A percentile compares a stretch with the other conserved stretches of the same genome.
Evolutionary conservation across 2,888 invertebrate genomes (phyloP).

Genomic region (Achlya flavicornis): DNA sequence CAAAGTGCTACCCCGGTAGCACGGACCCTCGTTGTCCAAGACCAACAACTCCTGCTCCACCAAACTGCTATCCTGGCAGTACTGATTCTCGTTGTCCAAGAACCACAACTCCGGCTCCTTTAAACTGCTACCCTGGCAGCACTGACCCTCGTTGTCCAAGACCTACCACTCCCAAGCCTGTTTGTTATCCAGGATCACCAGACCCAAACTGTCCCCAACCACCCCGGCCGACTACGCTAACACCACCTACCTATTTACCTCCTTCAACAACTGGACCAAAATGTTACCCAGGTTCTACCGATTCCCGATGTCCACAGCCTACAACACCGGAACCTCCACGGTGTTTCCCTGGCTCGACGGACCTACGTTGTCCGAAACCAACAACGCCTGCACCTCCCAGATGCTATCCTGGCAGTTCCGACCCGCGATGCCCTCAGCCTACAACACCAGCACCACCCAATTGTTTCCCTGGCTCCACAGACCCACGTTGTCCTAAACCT

Average conservation of each 20-base stretch:
- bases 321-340: conserved; percentile 38
- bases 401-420: conserved; percentile 37
- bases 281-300: conserved; percentile 36
- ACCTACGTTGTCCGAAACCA: conserved; percentile 44
- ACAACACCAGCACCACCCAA: conserved; percentile 38
- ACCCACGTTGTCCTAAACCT: conserved; percentile 40
- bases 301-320: conserved; percentile 39
- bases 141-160: conserved; percentile 36
- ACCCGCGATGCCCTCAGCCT: conserved; percentile 49
- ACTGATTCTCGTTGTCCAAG: conserved; percentile 34
- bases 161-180: conserved; percentile 30
- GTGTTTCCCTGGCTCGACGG: conserved; percentile 42
- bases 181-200: conserved; percentile 41
- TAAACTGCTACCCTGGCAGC: conserved; percentile 41
- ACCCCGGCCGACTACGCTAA: conserved; percentile 36
- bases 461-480: conserved; percentile 47
- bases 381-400: conserved; percentile 32
- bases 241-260: conserved; percentile 49
- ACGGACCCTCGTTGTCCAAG: conserved; percentile 46
- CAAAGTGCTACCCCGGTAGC: conserved; percentile 51
- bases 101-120: conserved; percentile 49
- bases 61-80: conserved; percentile 37
- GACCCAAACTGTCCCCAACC: conserved; percentile 51
- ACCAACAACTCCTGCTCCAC: conserved; percentile 37
- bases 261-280: conserved; percentile 33